Conservation (phyloP, 2,888 invertebrate species). For the Hedychridium roseum region DNA sequence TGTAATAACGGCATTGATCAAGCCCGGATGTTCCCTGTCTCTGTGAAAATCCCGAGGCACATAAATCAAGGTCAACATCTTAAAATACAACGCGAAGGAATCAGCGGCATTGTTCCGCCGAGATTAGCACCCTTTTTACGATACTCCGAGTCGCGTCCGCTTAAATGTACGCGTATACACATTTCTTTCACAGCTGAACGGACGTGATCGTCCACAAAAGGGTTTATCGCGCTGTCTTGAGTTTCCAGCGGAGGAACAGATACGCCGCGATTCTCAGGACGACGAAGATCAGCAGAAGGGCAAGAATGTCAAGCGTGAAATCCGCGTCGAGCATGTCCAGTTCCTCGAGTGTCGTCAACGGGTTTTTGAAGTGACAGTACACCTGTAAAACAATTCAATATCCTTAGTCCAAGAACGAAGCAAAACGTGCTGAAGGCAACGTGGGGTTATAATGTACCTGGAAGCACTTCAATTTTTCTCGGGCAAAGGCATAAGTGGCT, state of each 20-base stretch:
- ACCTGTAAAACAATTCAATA: constrained; percentile 63
- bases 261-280: constrained; percentile 83
- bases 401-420: neutral
- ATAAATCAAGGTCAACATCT: no score
- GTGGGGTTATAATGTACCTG: constrained; percentile 68
- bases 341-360: constrained; percentile 83
- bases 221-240: constrained; percentile 78
- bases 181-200: no score
- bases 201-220: no score
- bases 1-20: no score
- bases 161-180: no score
- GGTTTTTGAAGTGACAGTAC: constrained; percentile 89
- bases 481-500: constrained; percentile 87
- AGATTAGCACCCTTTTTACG: no score
- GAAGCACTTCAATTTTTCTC: constrained; percentile 83
- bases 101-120: no score
- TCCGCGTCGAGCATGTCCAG: constrained; percentile 85
- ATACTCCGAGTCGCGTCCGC: no score
- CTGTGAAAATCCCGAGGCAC: no score
- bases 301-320: constrained; percentile 81
- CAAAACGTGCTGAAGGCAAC: constrained; percentile 7
- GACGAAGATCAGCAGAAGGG: constrained; percentile 81
- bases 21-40: no score
- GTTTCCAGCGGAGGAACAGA: constrained; percentile 87
- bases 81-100: no score